phyloP scores from a whole-genome alignment of 2,888 invertebrate species.

The Ichneumoninae sp. region DNA sequence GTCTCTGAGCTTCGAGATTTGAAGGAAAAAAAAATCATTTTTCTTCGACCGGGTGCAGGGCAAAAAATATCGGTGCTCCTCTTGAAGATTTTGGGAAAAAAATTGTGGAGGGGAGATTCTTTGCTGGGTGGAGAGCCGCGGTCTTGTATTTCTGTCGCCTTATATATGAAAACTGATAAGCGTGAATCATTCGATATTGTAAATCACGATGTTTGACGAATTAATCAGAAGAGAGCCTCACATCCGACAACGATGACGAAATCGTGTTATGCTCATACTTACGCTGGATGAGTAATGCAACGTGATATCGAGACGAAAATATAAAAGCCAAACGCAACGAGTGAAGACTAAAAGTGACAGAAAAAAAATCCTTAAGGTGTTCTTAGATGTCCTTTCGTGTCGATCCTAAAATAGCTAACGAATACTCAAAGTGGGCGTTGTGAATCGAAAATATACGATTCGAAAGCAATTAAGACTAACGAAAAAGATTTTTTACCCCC shows the following conservation, averaged over 20 bases:
- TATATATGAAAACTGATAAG: background rate
- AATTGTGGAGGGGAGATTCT: constrained; percentile 7
- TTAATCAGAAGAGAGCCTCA: background rate
- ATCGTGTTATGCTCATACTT: background rate
- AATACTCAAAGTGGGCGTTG: background rate
- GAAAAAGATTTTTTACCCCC: background rate
- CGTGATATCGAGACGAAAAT: background rate
- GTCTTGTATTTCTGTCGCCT: background rate
- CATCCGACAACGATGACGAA: constrained; percentile 26
- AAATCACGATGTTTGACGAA: constrained; percentile 36
- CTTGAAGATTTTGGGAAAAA: constrained; percentile 22
- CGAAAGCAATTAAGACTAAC: background rate
- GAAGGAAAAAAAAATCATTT: constrained; percentile 30
- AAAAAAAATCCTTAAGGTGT: background rate
- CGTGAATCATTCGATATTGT: constrained; percentile 39
- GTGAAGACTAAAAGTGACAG: background rate
- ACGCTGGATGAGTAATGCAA: background rate
- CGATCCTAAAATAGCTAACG: no score
- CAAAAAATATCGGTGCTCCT: constrained; percentile 37
- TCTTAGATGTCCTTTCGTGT: no score
- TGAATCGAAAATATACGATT: background rate
- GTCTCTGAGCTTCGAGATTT: background rate
- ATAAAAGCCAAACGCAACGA: background rate
- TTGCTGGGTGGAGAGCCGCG: constrained; percentile 12
- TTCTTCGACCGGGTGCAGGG: constrained; percentile 9